Evolutionary conservation across 2,113 vertebrate species (phyloP), one percentile per base, ranked within the genome.

Genomic region (Charadrius vociferus): DNA sequence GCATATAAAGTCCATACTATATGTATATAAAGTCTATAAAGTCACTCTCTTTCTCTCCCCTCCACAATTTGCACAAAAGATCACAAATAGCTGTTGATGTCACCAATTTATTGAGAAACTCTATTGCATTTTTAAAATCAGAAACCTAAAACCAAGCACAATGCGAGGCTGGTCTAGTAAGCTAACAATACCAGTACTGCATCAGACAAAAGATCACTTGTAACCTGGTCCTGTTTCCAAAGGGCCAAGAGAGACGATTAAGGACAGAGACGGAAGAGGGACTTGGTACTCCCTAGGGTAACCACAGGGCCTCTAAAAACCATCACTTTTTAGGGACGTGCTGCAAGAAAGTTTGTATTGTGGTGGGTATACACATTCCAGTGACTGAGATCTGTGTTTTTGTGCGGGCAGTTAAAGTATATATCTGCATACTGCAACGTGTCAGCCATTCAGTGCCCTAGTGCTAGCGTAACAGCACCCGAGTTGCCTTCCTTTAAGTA

Each of bases 341-440:
- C 23, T 53, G 34, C 10, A 63, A 68, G 22, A 15, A 65, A 55
- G 14, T 30, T 65, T 37, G n/a, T 36, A 21, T 32, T 70, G 68
- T 3, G 5, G 21, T 47, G 68, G 30, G 15, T 53, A 15, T 43
- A 43, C 36, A 24, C 8, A 22, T 12, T 6, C 20, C 14, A 19
- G 6, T 21, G 29, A 61, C 32, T 22, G 37, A 55, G 17, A 41
- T 32, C 37, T 32, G 12, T 16, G 32, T 5, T 68, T 7, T 73
- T 74, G 15, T 59, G 29, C 19, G 22, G 37, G n/a, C 37, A 81
- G 59, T 8, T 43, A 32, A 68, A 50, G 16, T 24, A 37, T 2
- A 0, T 7, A 65, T 32, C 32, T 49, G 39, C 3, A 1, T 13
- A 14, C 14, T 68, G 50, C 41, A 45, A 16, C 0, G 0, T 29